Evolutionary conservation across 2,888 invertebrate genomes (phyloP), one percentile per base, ranked within the genome.

Genomic region (Elysia crispata): DNA sequence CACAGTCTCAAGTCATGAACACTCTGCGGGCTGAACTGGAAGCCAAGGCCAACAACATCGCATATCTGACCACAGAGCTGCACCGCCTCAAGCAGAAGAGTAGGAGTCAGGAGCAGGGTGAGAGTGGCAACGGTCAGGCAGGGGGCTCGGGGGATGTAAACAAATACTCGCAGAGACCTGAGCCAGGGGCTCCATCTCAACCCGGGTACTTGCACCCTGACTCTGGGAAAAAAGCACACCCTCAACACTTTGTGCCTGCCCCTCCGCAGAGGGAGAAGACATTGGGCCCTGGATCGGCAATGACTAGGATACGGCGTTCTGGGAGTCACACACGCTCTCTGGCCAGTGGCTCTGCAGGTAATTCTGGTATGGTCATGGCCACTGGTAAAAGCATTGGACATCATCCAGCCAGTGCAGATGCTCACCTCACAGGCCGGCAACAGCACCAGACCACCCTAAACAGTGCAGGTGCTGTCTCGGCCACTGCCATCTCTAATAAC

Each of bases 11-110:
- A 15, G 69, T 85, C 64, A 82, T 89, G 31, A 88, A 87, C 67
- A 81, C 84, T 28, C 81, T 89, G 13, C 85, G 86, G 79, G 87
- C 87, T 3, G 89, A 91, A 72, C 82, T 90, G 33, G 89, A 90
- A 57, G 85, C 87, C n/a, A 89, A 90, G 77, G 86, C 88, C 31
- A 87, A 88, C 78, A 89, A 86, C 77, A 87, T 89, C 74, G 90
- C 89, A 5, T 88, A 88, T 76, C 85, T 89, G 33, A 89, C 89
- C 28, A 87, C 88, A 64, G 89, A 90, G 84, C 83, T 89, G 20
- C 86, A 88, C 77, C 87, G 87, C 81, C 81, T 86, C 20, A 90
- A 89, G 80, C 77, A 82, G 28, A 81, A 81, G 70, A 64, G 70
- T 23, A 83, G 77, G 74, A 62, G 54, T 23, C 67, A 60, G 20